Conservation (phyloP, 2,113 vertebrate species). For the Vimba vimba region DNA sequence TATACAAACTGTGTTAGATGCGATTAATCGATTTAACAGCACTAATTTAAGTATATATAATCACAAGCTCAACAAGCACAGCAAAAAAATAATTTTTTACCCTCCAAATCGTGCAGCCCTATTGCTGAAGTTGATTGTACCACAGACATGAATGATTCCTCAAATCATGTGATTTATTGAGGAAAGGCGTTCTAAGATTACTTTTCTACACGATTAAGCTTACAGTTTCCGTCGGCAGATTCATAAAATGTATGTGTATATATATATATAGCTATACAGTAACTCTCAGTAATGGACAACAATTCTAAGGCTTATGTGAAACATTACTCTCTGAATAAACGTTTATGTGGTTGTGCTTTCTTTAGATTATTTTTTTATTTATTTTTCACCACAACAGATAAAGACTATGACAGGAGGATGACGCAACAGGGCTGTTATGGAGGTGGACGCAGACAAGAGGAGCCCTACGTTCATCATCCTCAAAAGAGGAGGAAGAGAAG, state of each 20-base stretch:
- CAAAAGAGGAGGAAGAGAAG: constrained; percentile 24
- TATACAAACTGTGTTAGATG: too few species aligned
- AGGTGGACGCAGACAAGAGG: constrained; percentile 39
- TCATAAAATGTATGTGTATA: neutral
- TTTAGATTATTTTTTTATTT: neutral
- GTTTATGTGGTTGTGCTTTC: neutral
- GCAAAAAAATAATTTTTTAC: too few species aligned
- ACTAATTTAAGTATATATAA: too few species aligned
- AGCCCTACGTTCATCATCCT: constrained; percentile 16
- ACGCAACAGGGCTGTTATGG: constrained; percentile 34
- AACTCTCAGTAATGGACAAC: neutral
- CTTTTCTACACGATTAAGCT: too few species aligned
- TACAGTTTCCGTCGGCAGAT: too few species aligned
- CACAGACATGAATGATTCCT: too few species aligned
- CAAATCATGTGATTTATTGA: too few species aligned
- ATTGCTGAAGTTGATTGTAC: too few species aligned
- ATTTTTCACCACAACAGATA: neutral
- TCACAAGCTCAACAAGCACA: too few species aligned
- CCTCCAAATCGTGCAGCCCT: too few species aligned
- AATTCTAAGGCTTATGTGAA: neutral
- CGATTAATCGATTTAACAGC: too few species aligned
- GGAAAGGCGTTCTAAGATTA: too few species aligned
- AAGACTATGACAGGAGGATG: constrained; percentile 21
- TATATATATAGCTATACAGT: neutral
- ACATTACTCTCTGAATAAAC: constrained; percentile 1